These are phyloP conservation scores for Solenodon paradoxus DNA, from an alignment of 2,113 vertebrate species.

Conservation along the genomic window DNA sequence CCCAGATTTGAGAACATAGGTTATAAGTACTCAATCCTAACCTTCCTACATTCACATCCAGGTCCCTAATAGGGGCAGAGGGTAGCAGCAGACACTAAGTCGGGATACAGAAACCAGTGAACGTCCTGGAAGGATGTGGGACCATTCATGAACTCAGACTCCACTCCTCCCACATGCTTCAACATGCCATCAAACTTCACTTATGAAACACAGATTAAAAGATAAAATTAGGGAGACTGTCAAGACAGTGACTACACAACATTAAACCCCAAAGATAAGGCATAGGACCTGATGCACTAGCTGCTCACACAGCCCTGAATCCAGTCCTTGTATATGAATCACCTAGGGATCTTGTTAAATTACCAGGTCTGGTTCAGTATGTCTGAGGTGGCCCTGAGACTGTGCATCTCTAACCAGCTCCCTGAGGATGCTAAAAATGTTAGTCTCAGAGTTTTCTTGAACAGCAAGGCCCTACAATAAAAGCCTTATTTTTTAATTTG, in stretches of 20 bases:
- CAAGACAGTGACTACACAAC: neutral
- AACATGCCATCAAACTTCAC: neutral
- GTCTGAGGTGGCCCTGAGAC: neutral
- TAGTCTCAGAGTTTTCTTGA: neutral
- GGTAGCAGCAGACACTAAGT: neutral
- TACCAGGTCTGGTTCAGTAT: neutral
- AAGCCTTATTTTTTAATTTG: neutral
- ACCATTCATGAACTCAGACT: neutral
- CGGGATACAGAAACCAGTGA: neutral
- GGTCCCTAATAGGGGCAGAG: rapidly evolving
- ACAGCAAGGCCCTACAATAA: neutral
- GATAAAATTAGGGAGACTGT: neutral
- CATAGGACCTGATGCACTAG: neutral
- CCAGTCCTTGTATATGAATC: neutral
- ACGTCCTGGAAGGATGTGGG: neutral
- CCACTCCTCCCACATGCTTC: neutral
- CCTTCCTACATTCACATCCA: neutral
- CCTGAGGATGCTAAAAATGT: neutral
- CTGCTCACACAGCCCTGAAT: neutral
- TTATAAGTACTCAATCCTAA: neutral
- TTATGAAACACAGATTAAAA: neutral
- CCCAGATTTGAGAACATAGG: neutral
- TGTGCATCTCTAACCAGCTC: neutral
- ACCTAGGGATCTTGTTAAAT: neutral
- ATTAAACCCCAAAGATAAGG: neutral